Conservation (phyloP, 2,888 invertebrate genomes). For the Dryadula phaetusa region DNA sequence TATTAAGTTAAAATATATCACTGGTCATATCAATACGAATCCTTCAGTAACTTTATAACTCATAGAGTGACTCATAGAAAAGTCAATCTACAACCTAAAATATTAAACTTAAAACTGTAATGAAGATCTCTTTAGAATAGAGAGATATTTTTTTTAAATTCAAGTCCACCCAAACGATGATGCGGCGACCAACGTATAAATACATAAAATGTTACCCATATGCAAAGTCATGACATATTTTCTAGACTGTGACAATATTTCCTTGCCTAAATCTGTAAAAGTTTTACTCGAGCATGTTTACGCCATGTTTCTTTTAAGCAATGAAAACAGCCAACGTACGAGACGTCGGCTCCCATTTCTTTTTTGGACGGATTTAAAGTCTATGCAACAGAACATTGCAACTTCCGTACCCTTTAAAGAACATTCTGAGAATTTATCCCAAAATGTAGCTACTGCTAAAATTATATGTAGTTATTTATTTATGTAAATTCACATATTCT, state of each 20-base stretch:
- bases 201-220: too few relatives aligned
- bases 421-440: constrained; percentile 8
- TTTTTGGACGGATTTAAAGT: constrained; percentile 30
- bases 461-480: neutral
- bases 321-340: constrained; percentile 34
- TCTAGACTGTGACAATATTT: neutral
- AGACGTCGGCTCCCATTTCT: constrained; percentile 34
- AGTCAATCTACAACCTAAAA: too few relatives aligned
- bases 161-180: too few relatives aligned
- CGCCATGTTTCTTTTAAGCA: constrained; percentile 31
- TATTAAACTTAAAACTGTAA: too few relatives aligned
- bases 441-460: constrained; percentile 1
- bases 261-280: constrained; percentile 1
- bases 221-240: constrained; percentile 9
- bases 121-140: too few relatives aligned
- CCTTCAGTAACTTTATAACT: too few relatives aligned
- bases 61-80: too few relatives aligned
- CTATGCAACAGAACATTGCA: constrained; percentile 28
- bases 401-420: constrained; percentile 3
- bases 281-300: constrained; percentile 21
- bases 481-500: neutral
- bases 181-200: too few relatives aligned
- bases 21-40: too few relatives aligned
- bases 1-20: too few relatives aligned
- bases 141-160: too few relatives aligned